Evolutionary conservation across 1,140 invertebrate genomes (phyloP).

Genomic region (Eumeta japonica): DNA sequence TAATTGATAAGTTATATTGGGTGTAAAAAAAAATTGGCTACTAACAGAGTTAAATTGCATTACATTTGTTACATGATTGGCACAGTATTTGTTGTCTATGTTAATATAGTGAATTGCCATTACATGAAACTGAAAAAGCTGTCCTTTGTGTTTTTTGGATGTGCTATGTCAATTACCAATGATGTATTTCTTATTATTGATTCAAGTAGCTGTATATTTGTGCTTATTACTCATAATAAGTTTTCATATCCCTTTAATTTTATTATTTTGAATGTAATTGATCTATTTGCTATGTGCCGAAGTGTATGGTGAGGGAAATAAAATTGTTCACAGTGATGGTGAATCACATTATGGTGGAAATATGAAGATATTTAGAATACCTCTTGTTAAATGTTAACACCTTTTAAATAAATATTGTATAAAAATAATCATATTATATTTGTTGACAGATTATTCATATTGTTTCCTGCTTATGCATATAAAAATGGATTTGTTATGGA

Average conservation of each 20-base stretch:
- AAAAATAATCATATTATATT: constrained; percentile 3
- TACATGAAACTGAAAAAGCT: too few relatives aligned
- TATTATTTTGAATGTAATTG: not conserved
- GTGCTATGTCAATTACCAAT: not conserved
- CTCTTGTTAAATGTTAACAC: constrained; percentile 4
- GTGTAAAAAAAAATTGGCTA: not conserved
- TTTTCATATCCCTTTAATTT: too few relatives aligned
- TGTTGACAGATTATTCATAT: constrained; percentile 39
- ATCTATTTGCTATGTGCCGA: not conserved
- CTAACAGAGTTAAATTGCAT: too few relatives aligned
- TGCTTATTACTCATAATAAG: too few relatives aligned
- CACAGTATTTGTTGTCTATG: too few relatives aligned
- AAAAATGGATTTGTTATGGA: constrained; percentile 38
- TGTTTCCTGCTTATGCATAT: constrained; percentile 32
- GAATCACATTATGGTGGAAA: not conserved
- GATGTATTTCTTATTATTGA: too few relatives aligned
- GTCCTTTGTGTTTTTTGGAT: not conserved
- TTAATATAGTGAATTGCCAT: too few relatives aligned
- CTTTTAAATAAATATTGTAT: not conserved
- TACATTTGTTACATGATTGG: too few relatives aligned
- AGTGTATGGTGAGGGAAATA: not conserved
- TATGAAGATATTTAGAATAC: constrained; percentile 6
- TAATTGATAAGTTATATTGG: not conserved
- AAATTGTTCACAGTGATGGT: not conserved
- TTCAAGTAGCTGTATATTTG: too few relatives aligned